A percentile compares a stretch with the other conserved stretches of the same genome.
Evolutionary conservation across 2,888 invertebrate genomes (phyloP).

Genomic region (Herminia tarsipennalis): DNA sequence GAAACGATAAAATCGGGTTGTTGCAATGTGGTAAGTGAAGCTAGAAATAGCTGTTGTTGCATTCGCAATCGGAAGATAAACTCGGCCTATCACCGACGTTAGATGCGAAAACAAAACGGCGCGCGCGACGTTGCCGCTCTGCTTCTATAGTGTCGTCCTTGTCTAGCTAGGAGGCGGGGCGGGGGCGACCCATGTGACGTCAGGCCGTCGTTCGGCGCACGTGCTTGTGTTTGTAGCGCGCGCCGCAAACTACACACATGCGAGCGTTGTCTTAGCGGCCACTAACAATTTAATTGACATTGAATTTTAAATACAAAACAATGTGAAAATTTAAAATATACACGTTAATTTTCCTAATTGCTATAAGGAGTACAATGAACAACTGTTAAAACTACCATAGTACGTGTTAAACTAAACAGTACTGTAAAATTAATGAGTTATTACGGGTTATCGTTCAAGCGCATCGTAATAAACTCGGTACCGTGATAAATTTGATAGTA

Average conservation of each 20-base stretch:
- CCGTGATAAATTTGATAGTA: slow-evolving; percentile 22
- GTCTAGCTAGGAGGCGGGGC: slow-evolving; percentile 68
- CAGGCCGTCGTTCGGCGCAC: slow-evolving; percentile 74
- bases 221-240: slow-evolving; percentile 83
- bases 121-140: slow-evolving; percentile 76
- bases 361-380: too few relatives aligned
- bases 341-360: too few relatives aligned
- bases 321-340: slow-evolving; percentile 14
- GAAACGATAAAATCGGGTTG: slow-evolving; percentile 61
- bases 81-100: slow-evolving; percentile 76
- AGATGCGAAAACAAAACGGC: slow-evolving; percentile 79
- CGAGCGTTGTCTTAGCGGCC: slow-evolving; percentile 56
- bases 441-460: slow-evolving; percentile 42
- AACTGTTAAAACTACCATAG: background rate
- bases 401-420: slow-evolving; percentile 13
- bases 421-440: slow-evolving; percentile 23
- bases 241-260: slow-evolving; percentile 71
- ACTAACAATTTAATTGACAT: slow-evolving; percentile 64
- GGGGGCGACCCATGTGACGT: slow-evolving; percentile 74
- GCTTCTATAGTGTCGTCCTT: slow-evolving; percentile 50
- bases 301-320: slow-evolving; percentile 53
- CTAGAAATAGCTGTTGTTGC: slow-evolving; percentile 76
- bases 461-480: slow-evolving; percentile 12
- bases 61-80: slow-evolving; percentile 81
- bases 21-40: slow-evolving; percentile 63